Evolutionary conservation across 2,113 vertebrate species (phyloP), one percentile per base, ranked within the genome.

Genomic region (Garra rufa): DNA sequence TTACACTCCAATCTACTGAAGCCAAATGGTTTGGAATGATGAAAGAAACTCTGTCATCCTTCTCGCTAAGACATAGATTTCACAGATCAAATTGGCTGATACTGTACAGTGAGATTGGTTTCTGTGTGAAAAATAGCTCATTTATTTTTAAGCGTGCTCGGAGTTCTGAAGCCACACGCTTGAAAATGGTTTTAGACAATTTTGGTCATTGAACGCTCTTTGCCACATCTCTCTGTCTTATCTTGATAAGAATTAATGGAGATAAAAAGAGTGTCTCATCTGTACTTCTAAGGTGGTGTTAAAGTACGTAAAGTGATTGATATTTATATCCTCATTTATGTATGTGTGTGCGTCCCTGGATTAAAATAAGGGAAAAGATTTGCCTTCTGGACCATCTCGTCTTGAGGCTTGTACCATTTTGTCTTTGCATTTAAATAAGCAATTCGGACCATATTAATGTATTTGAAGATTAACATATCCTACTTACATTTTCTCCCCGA

Each of bases 371-470:
- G 52, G 9, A 21, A 55, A 55, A 1, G 2, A 30, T 75, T 34
- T 76, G 26, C 19, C 50, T 43, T 74, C 48, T 61, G 13, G 4
- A 55, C 41, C 80, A 52, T 82, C 55, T 30, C 44, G 38, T 69
- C 41, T 81, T 80, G 24, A 43, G 15, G 3, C 38, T 15, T n/a
- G 52, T 74, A 14, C 21, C 52, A 30, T 83, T 73, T 38, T 11
- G 9, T 65, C 9, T 88, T 86, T 89, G 92, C 83, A 90, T 83
- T 91, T 89, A 88, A 76, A 89, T 69, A 83, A 89, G 86, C 88
- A 83, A 2, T 44, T 43, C 2, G 6, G 19, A 41, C 30, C 43
- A 30, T 52, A 76, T 26, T 61, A 21, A 28, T 80, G 10, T 34
- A 41, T 78, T 44, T 65, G 21, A 9, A 63, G 59, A 15, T 48